phyloP scores from a whole-genome alignment of 1,140 invertebrate species.

The Batillaria attramentaria region DNA sequence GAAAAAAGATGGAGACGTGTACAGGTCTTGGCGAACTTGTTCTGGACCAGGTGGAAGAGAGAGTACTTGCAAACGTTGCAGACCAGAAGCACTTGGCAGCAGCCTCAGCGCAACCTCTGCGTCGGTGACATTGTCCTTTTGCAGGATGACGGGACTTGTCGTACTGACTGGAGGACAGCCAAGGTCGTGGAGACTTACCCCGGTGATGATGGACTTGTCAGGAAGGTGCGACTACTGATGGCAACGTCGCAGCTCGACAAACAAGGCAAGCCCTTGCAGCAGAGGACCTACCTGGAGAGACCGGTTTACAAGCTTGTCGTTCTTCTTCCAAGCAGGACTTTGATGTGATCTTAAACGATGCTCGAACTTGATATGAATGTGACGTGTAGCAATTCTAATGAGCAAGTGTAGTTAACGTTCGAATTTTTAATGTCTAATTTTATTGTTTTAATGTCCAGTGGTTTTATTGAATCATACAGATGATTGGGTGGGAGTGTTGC shows the following conservation, averaged over 20 bases:
- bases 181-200: constrained; percentile 38
- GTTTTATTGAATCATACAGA: too few relatives aligned
- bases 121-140: constrained; percentile 48
- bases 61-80: constrained; percentile 34
- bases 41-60: constrained; percentile 48
- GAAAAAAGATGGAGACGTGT: constrained; percentile 47
- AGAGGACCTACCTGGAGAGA: not conserved
- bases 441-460: too few relatives aligned
- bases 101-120: constrained; percentile 32
- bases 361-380: too few relatives aligned
- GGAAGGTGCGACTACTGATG: constrained; percentile 38
- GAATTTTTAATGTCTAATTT: too few relatives aligned
- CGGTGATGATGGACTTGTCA: constrained; percentile 47
- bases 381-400: too few relatives aligned
- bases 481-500: too few relatives aligned
- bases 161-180: constrained; percentile 37
- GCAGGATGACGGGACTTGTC: constrained; percentile 24
- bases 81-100: constrained; percentile 41
- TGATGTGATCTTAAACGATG: too few relatives aligned
- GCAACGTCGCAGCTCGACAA: constrained; percentile 7
- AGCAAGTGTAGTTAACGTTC: too few relatives aligned
- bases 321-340: too few relatives aligned
- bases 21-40: constrained; percentile 40
- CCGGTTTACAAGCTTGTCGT: not conserved
- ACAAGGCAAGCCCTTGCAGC: constrained; percentile 9